Evolutionary conservation across 35 echinoderm and acorn worm species (phyloP).

Genomic region (Nesometra sesokonis): DNA sequence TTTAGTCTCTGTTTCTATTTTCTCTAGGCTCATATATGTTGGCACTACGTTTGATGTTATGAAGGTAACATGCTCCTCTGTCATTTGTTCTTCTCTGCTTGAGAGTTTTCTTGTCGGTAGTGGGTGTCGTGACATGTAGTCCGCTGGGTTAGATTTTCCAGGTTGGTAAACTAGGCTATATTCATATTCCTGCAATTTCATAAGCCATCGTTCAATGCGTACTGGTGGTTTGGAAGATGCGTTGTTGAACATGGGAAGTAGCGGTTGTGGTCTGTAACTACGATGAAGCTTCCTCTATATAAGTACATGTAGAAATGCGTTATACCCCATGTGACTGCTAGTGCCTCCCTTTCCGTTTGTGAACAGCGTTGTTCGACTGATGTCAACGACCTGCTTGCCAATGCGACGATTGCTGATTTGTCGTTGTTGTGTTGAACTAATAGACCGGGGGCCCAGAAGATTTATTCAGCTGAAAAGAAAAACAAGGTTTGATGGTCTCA

Average conservation of each 20-base stretch:
- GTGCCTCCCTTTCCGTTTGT: constrained; percentile 45
- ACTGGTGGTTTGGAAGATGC: constrained; percentile 26
- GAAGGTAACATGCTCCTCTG: constrained; percentile 30
- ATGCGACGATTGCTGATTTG: constrained; percentile 1
- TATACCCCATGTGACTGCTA: constrained; percentile 30
- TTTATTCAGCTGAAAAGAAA: too few relatives aligned
- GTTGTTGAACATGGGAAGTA: constrained; percentile 48
- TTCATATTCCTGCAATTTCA: constrained; percentile 46
- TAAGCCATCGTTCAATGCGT: constrained; percentile 49
- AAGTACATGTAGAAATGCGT: constrained; percentile 40
- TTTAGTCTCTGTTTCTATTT: constrained; percentile 31
- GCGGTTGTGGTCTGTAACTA: constrained; percentile 58
- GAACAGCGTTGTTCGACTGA: constrained; percentile 33
- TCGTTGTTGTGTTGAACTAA: constrained; percentile 20
- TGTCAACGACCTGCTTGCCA: constrained; percentile 25
- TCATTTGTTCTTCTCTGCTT: not conserved
- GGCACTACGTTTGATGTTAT: constrained; percentile 18
- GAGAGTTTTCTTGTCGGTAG: not conserved
- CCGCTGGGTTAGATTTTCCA: constrained; percentile 44
- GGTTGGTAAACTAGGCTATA: constrained; percentile 19
- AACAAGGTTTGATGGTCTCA: too few relatives aligned
- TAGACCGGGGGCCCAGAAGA: constrained; percentile 11
- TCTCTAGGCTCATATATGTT: constrained; percentile 2
- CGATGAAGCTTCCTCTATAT: constrained; percentile 21
- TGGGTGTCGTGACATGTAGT: constrained; percentile 55